Evolutionary conservation across 2,797 vertebrate genomes (phyloP).

Genomic region (Pteronotus mesoamericanus): DNA sequence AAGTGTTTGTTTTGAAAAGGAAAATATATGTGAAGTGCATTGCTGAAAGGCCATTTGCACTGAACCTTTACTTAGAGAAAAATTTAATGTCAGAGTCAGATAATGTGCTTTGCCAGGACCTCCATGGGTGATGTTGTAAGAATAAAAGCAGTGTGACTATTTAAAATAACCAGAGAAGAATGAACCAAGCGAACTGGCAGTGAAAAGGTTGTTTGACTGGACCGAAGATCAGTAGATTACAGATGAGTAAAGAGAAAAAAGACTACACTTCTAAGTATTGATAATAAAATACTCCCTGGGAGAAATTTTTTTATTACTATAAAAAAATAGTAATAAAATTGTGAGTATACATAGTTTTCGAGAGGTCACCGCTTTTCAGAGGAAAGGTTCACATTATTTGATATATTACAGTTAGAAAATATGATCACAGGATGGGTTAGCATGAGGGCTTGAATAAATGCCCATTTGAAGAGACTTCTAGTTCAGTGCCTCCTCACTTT

Average conservation of each 20-base stretch:
- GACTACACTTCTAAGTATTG: neutral
- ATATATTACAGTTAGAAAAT: neutral
- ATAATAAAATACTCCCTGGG: neutral
- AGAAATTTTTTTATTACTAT: no score
- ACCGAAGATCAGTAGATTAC: neutral
- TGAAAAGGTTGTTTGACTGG: neutral
- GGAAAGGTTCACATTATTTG: neutral
- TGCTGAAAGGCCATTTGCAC: neutral
- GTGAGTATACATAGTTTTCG: neutral
- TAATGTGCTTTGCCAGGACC: conserved; percentile 29
- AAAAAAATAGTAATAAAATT: neutral
- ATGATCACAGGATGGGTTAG: neutral
- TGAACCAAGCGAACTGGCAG: neutral
- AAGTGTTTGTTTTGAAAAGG: conserved; percentile 51
- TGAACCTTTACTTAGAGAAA: neutral
- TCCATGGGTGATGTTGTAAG: neutral
- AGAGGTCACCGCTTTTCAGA: neutral
- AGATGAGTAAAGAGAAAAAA: neutral
- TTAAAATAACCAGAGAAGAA: neutral
- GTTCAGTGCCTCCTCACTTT: neutral
- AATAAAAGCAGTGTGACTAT: neutral
- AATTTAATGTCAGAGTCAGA: neutral
- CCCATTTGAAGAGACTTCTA: neutral
- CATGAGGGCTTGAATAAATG: neutral
- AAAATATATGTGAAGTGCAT: neutral